phyloP scores from a whole-genome alignment of 2,888 invertebrate genomes.

The Shargacucullia verbasci region DNA sequence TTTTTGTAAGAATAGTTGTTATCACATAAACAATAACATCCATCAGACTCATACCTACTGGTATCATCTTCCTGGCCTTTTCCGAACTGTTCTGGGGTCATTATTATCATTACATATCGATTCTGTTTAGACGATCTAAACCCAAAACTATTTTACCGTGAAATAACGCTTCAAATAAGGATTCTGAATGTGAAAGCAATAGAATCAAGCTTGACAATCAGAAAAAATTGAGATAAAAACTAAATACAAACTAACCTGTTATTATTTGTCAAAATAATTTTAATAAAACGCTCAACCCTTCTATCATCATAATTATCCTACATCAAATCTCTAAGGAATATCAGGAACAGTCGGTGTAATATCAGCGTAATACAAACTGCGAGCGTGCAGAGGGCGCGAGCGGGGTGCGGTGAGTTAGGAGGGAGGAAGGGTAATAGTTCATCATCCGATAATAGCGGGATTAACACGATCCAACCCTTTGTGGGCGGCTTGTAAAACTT shows the following conservation, averaged over 20 bases:
- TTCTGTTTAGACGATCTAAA: too few relatives aligned
- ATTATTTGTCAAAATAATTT: constrained; percentile 47
- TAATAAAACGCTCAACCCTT: constrained; percentile 60
- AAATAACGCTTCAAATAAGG: too few relatives aligned
- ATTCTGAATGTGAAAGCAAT: too few relatives aligned
- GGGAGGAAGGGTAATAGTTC: constrained; percentile 69
- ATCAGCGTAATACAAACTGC: constrained; percentile 63
- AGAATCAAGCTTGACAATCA: too few relatives aligned
- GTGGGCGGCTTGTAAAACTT: constrained; percentile 81
- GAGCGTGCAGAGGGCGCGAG: constrained; percentile 33
- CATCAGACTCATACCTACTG: too few relatives aligned
- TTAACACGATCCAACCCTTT: constrained; percentile 86
- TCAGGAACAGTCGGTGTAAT: constrained; percentile 81
- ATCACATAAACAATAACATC: too few relatives aligned
- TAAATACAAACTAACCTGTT: constrained; percentile 15
- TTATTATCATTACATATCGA: too few relatives aligned
- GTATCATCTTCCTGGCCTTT: too few relatives aligned
- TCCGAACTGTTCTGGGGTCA: too few relatives aligned
- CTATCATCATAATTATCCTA: constrained; percentile 57
- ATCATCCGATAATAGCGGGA: constrained; percentile 84
- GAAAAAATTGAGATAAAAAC: neutral
- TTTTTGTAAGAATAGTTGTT: too few relatives aligned
- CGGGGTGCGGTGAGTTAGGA: constrained; percentile 33
- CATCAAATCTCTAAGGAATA: constrained; percentile 66
- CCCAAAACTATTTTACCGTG: too few relatives aligned